Base-by-base conservation (phyloP, 2,888 invertebrate genomes). In the Crematogaster levior region DNA sequence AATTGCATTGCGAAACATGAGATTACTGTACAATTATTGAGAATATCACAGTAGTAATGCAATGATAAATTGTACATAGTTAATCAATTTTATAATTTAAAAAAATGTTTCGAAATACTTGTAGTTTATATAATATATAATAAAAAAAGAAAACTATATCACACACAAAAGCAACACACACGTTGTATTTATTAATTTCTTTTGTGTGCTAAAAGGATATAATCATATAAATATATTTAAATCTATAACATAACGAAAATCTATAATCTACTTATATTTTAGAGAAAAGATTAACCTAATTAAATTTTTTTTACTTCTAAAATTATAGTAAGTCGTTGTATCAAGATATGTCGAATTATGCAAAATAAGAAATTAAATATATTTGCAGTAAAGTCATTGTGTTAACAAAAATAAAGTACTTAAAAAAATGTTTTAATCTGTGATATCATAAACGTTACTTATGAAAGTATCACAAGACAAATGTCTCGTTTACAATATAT, bases 401-500 rank as follows among this genome's bases (percentile, higher is more conserved):
- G 43, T 15, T 30, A 75, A 75, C 12, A 27, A 53, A 63, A 79
- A 53, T 56, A 66, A 43, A 84, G 12, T 43, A 58, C 27, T 43
- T 79, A 40, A 43, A 48, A 43, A 75, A 73, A 81, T 70, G 21
- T 70, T 53, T 60, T 53, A 21, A 27, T 73, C 6, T 75, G 53
- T 63, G 30, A 81, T 58, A 70, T 70, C 40, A 48, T 72, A 15
- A 68, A 61, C 21, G 12, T 53, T 43, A 65, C 18, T 81, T 40
- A 63, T 75, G 37, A 30, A 83, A 81, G 24, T 80, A 56, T 51
- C 10, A 61, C 30, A 81, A 51, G 58, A 63, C 15, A 84, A 53
- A 65, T 79, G 77, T 63, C 61, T 84, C 56, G 63, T 74, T 74
- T 79, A 70, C 80, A 73, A 66, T 85, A 77, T 61, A 74, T 60